Base-by-base conservation (phyloP, 2,797 vertebrate species). In the Sebastes steindachneri region DNA sequence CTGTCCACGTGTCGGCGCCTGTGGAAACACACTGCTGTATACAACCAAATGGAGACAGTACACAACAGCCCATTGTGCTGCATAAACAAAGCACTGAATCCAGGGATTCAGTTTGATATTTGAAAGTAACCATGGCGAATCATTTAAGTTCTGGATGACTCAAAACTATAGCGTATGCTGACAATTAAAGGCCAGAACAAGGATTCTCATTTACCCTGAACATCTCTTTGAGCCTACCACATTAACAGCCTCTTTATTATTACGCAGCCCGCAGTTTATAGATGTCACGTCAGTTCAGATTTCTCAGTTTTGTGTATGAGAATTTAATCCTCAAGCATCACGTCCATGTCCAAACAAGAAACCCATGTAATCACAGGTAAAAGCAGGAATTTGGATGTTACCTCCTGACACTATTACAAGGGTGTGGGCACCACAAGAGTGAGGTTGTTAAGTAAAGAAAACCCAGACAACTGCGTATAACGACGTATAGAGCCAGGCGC, bases 1-100 rank as follows among this genome's bases (percentile, higher is more conserved):
- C 86, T 78, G 90, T 92, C 87, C 87, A 91, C 86, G 81, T 91
- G 93, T 92, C 81, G 10, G 68, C 8, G 75, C 53, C 84, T 88
- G 79, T 64, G 66, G 84, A 85, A 84, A 82, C 78, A 79, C 72
- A 79, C 26, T 67, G 66, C 62, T 82, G 79, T 74, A 68, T 55
- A 82, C 70, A 78, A 71, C 82, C 76, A 80, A 74, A 74, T 69
- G 35, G 77, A 86, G 76, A 17, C 67, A 3, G 60, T 37, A 79
- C 60, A 86, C 79, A 88, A 66, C 79, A 82, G 69, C 26, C 29
- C 51, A 21, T 29, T 25, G 31, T 57, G 23, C 66, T 28, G 62
- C 62, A 84, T 77, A 78, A 89, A 89, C 77, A 90, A 85, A 76
- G 28, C 45, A 45, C 62, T 2, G 2, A 73, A 75, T 45, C 69